These are phyloP conservation scores for Xenotilapia leptura DNA, from an alignment of 2,113 vertebrate species.

Conservation along the genomic window DNA sequence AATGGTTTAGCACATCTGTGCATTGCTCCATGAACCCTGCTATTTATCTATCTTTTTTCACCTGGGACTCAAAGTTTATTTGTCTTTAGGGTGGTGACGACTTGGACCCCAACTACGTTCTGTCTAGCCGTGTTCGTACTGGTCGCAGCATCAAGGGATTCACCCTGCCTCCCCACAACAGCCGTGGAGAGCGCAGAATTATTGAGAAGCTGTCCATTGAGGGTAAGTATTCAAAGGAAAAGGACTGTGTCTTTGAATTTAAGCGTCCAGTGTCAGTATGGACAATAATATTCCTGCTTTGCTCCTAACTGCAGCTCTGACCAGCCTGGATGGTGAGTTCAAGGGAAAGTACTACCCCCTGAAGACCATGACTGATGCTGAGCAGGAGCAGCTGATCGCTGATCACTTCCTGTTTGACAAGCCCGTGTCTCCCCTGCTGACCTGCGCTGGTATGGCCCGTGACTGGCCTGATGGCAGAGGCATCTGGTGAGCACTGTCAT, in stretches of 20 bases:
- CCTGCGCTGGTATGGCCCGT: conserved; percentile 89
- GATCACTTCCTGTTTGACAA: conserved; percentile 98
- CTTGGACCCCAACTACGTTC: conserved; percentile 86
- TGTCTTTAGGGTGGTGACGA: conserved; percentile 83
- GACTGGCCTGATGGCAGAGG: conserved; percentile 92
- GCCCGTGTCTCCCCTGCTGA: conserved; percentile 87
- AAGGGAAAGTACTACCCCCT: conserved; percentile 93
- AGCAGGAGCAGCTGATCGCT: conserved; percentile 89
- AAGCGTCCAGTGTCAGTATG: neutral
- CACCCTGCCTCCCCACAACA: conserved; percentile 87
- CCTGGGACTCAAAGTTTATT: neutral
- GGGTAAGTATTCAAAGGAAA: conserved; percentile 56
- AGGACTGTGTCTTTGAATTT: neutral
- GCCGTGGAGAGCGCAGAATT: conserved; percentile 83
- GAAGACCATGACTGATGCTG: conserved; percentile 84
- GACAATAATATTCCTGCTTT: neutral
- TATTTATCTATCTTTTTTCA: neutral
- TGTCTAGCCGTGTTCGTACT: conserved; percentile 89
- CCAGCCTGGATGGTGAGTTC: conserved; percentile 86
- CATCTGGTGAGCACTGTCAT: conserved; percentile 77
- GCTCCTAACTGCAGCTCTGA: conserved; percentile 71
- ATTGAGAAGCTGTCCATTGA: conserved; percentile 83
- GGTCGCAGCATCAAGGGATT: conserved; percentile 93
- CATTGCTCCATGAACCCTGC: neutral
- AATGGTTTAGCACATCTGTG: neutral